phyloP scores from a whole-genome alignment of 35 echinoderm and acorn worm genomes.

The Apostichopus japonicus region DNA sequence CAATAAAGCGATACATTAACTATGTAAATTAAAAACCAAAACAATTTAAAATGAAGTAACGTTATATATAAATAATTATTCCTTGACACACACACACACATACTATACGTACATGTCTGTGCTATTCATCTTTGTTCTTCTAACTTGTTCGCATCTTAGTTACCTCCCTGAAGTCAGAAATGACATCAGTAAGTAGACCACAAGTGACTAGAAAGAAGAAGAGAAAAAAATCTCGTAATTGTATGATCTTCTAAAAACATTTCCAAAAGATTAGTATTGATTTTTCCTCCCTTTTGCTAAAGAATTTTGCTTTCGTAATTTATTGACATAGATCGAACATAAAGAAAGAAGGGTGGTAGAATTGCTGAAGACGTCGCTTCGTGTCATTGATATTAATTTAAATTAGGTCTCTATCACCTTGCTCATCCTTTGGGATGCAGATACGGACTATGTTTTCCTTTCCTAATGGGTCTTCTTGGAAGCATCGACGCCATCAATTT shows the following conservation, averaged over 20 bases:
- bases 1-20: too few relatives aligned
- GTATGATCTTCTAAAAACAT: background rate
- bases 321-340: background rate
- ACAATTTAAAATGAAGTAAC: too few relatives aligned
- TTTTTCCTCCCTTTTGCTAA: background rate
- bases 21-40: too few relatives aligned
- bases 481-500: background rate
- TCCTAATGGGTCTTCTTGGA: background rate
- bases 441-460: background rate
- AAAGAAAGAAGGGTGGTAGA: background rate
- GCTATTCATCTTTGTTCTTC: too few relatives aligned
- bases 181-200: background rate
- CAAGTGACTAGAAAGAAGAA: background rate
- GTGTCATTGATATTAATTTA: constrained; percentile 5
- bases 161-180: too few relatives aligned
- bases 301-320: background rate
- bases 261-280: background rate
- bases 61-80: too few relatives aligned
- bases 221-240: background rate
- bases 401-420: background rate
- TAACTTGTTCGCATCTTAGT: too few relatives aligned
- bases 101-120: too few relatives aligned
- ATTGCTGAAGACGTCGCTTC: background rate
- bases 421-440: background rate
- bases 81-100: too few relatives aligned